Conservation (phyloP, 2,113 vertebrate genomes). For the Phaethon lepturus region DNA sequence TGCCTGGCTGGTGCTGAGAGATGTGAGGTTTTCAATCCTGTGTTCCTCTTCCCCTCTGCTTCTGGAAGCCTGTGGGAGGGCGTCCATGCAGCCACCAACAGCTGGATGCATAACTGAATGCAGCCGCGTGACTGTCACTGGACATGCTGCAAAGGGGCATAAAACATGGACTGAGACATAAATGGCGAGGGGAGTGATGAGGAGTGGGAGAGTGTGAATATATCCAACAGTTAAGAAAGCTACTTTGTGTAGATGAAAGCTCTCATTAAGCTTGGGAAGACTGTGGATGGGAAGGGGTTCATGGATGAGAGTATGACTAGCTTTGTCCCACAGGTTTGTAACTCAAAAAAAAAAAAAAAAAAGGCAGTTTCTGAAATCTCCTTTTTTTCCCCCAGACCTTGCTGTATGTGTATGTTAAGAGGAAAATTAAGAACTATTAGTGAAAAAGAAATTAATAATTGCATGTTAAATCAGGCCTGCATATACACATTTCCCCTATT, state of each 20-base stretch:
- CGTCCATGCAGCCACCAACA: fast-evolving
- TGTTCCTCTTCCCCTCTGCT: neutral
- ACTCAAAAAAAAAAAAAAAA: neutral
- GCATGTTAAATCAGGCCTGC: neutral
- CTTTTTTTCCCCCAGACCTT: neutral
- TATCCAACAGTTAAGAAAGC: neutral
- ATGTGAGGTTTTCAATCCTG: neutral
- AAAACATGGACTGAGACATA: neutral
- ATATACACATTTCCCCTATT: neutral
- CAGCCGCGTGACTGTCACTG: fast-evolving
- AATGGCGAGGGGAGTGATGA: neutral
- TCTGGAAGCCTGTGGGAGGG: neutral
- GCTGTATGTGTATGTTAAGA: neutral
- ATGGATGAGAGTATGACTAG: neutral
- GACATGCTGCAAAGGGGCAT: fast-evolving
- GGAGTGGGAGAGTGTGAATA: neutral
- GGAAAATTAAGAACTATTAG: neutral
- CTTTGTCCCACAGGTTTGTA: neutral
- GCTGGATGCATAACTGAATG: too few relatives aligned
- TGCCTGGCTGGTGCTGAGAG: neutral
- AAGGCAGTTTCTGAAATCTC: neutral
- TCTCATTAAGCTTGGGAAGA: neutral
- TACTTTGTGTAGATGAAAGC: neutral
- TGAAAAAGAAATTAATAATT: neutral
- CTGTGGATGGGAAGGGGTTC: neutral